Evolutionary conservation across 37 sponge, comb jelly and placozoan genomes (phyloP), one percentile per base, ranked within the genome.

Genomic region (Diacarnus erythraeanus): DNA sequence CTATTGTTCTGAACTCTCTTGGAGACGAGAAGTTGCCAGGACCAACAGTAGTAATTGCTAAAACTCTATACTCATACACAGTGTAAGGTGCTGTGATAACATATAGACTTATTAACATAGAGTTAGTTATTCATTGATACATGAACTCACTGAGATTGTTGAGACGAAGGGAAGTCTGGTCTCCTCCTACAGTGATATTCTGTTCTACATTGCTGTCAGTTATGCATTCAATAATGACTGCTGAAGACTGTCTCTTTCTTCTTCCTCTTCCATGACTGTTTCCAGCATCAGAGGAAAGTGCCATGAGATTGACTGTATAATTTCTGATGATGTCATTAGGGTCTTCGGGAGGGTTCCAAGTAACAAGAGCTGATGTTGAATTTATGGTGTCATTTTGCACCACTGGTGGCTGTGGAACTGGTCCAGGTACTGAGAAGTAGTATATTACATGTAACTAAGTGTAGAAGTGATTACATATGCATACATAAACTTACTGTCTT

Each of bases 401-500:
- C 4, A 41, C 64, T 23, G 72, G 81, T 61, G 54, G 42, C 42
- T 23, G 44, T 29, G 81, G 44, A 12, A 39, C 42, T 8, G 70
- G 38, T 26, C 81, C 72, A 18, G 81, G 81, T 8, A 44, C 78
- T 78, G 59, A 37, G 15, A 57, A 26, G 3, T 36, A 40, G n/a
- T n/a, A n/a, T n/a, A n/a, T n/a, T n/a, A n/a, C 12, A n/a, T n/a
- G n/a, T n/a, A n/a, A n/a, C n/a, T n/a, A n/a, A n/a, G n/a, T n/a
- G n/a, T n/a, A n/a, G n/a, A n/a, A n/a, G n/a, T n/a, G n/a, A n/a
- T n/a, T n/a, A n/a, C n/a, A n/a, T n/a, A n/a, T n/a, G n/a, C n/a
- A n/a, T n/a, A n/a, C n/a, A n/a, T n/a, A 36, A 56, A 72, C 72
- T 59, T 41, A 81, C 81, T 26, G 33, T 72, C 81, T 81, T 77